Conservation (phyloP, 2,888 invertebrate genomes). For the Halictus quadricinctus region DNA sequence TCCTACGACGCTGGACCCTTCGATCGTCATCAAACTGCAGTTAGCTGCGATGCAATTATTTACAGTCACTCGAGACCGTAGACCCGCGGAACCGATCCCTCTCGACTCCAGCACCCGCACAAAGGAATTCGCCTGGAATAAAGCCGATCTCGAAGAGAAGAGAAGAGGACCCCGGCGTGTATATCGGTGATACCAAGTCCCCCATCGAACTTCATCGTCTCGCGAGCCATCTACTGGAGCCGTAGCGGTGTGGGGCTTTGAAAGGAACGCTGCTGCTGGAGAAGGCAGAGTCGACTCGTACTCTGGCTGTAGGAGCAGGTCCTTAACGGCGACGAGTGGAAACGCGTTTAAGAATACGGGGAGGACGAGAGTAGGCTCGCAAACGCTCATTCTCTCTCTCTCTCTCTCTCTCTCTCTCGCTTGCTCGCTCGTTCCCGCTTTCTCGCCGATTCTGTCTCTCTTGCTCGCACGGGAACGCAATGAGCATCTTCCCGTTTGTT, state of each 20-base stretch:
- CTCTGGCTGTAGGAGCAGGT: background rate
- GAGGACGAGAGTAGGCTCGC: slow-evolving; percentile 24
- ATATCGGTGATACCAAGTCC: background rate
- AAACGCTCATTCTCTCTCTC: background rate
- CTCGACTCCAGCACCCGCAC: background rate
- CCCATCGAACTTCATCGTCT: background rate
- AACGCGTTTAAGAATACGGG: slow-evolving; percentile 16
- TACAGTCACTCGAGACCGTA: background rate
- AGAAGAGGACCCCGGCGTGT: background rate
- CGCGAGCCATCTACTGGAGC: background rate
- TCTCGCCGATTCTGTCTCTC: background rate
- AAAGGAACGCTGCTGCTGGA: background rate
- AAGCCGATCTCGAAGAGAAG: background rate
- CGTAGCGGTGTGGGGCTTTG: background rate
- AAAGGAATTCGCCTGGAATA: background rate
- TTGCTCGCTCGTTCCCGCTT: background rate
- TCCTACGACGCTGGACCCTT: background rate
- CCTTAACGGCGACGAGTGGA: slow-evolving; percentile 22
- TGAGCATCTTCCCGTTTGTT: slow-evolving; percentile 50
- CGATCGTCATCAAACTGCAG: background rate
- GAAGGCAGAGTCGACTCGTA: background rate
- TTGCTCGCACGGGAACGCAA: slow-evolving; percentile 31
- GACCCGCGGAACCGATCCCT: background rate
- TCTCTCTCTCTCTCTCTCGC: background rate
- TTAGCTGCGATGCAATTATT: background rate